Evolutionary conservation across 2,113 vertebrate genomes (phyloP).

Genomic region (Piprites chloris): DNA sequence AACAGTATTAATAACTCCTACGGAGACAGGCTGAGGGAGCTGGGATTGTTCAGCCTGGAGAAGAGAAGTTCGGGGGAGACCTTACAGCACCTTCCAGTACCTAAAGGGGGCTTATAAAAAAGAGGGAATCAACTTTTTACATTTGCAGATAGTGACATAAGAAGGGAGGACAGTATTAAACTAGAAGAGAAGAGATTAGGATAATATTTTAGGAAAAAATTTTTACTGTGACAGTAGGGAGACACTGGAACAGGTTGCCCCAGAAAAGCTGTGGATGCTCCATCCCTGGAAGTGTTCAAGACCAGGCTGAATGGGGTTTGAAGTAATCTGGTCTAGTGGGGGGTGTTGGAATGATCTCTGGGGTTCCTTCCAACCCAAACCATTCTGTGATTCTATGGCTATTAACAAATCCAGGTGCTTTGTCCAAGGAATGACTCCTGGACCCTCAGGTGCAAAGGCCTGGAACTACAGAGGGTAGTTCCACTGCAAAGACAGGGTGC

Average conservation of each 20-base stretch:
- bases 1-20: background rate
- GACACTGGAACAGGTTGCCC: background rate
- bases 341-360: background rate
- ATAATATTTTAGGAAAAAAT: background rate
- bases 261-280: background rate
- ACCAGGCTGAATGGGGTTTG: background rate
- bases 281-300: background rate
- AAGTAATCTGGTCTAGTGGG: background rate
- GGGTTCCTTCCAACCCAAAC: background rate
- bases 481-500: background rate
- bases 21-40: background rate
- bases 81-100: background rate
- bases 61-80: background rate
- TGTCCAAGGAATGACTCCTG: background rate
- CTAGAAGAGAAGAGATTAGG: background rate
- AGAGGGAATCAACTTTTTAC: background rate
- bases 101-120: background rate
- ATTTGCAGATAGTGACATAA: background rate
- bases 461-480: background rate
- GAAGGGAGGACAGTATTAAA: background rate
- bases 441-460: background rate
- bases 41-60: background rate
- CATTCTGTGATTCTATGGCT: background rate
- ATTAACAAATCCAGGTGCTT: background rate
- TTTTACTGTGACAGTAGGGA: background rate